Percentiles rank a stretch among this genome's conserved stretches.
Conservation (phyloP, 2,888 invertebrate genomes). For the Tenthredo amoena region DNA sequence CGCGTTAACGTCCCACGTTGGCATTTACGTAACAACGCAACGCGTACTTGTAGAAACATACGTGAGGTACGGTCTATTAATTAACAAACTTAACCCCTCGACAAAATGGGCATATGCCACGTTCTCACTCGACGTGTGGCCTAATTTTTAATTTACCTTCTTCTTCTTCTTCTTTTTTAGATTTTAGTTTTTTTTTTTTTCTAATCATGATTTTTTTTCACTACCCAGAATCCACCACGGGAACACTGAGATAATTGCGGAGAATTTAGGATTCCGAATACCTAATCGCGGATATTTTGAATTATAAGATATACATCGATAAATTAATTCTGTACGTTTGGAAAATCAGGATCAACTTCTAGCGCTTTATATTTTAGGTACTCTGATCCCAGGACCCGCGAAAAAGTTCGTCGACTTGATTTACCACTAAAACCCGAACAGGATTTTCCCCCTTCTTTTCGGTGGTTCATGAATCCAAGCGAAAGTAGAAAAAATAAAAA, state of each 20-base stretch:
- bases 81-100: constrained; percentile 33
- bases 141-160: neutral
- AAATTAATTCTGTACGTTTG: neutral
- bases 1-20: constrained; percentile 47
- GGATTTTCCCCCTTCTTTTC: neutral
- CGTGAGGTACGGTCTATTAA: constrained; percentile 30
- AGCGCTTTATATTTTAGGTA: neutral
- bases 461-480: neutral
- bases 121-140: constrained; percentile 8
- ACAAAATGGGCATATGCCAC: constrained; percentile 11
- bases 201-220: neutral
- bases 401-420: constrained; percentile 20
- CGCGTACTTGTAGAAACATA: constrained; percentile 41
- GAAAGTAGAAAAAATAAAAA: neutral
- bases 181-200: neutral
- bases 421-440: neutral
- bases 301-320: neutral
- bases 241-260: neutral
- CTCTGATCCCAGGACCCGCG: neutral
- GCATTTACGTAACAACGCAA: constrained; percentile 39
- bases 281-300: neutral
- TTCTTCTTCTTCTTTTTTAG: no score
- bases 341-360: neutral
- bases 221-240: neutral
- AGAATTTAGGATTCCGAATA: neutral